Conservation (phyloP, 1,140 invertebrate genomes). For the Sinonovacula constricta region DNA sequence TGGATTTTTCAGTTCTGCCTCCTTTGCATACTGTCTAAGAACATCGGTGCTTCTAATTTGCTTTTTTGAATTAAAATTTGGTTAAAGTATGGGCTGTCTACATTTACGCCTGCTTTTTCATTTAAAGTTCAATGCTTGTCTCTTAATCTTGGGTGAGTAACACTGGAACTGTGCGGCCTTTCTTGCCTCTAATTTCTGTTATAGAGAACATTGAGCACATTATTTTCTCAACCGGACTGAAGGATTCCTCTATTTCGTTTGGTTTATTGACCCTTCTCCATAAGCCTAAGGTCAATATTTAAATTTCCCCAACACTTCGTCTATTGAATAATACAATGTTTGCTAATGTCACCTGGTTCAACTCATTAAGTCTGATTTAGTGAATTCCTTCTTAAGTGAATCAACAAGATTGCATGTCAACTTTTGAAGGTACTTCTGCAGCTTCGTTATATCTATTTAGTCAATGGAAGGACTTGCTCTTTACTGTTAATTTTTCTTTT, state of each 20-base stretch:
- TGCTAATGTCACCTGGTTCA: slow-evolving; percentile 45
- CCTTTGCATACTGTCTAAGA: not conserved
- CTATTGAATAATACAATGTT: slow-evolving; percentile 58
- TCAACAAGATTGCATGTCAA: not conserved
- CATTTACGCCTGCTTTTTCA: not conserved
- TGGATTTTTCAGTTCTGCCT: not conserved
- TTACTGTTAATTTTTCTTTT: slow-evolving; percentile 47
- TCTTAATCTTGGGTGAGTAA: not conserved
- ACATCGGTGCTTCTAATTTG: slow-evolving; percentile 7
- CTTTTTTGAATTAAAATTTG: slow-evolving; percentile 5
- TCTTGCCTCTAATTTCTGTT: slow-evolving; percentile 21
- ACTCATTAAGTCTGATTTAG: slow-evolving; percentile 17
- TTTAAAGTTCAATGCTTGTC: not conserved
- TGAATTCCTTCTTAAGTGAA: not conserved
- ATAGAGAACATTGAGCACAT: not conserved
- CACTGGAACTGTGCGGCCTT: slow-evolving; percentile 9
- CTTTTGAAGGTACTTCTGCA: slow-evolving; percentile 36
- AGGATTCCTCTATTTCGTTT: not conserved
- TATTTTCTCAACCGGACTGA: not conserved
- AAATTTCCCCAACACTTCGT: slow-evolving; percentile 53
- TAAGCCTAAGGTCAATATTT: slow-evolving; percentile 49
- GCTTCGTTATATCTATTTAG: slow-evolving; percentile 49
- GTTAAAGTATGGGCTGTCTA: slow-evolving; percentile 1
- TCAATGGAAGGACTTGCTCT: slow-evolving; percentile 39
- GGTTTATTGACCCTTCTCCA: not conserved